Evolutionary conservation across 2,888 invertebrate species (phyloP), one percentile per base, ranked within the genome.

Genomic region (Drosophila helvetica): DNA sequence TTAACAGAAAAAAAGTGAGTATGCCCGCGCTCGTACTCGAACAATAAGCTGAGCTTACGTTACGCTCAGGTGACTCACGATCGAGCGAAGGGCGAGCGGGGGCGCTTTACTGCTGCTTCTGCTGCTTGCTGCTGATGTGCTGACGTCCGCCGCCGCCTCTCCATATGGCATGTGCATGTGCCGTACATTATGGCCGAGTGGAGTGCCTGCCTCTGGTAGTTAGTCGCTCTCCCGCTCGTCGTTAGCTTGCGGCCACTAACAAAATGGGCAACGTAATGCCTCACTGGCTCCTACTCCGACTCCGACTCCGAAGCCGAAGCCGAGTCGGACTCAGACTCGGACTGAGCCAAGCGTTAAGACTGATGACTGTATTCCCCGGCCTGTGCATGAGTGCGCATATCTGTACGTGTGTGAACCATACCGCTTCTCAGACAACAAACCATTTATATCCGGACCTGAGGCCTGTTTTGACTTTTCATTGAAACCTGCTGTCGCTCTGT

Each of bases 11-110:
- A 15, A 9, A 51, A 12, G 50, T 58, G 70, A 18, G 63, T 64
- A 48, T 58, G 47, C 17, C 45, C 59, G 71, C 50, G 46, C 63
- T 69, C 55, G 52, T 66, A 68, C 62, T 59, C 75, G 68, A 66
- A 75, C 84, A 79, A 79, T 79, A 78, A 78, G 77, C 81, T 81
- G 74, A 74, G 89, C 86, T 85, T 87, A 88, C 87, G 90, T 90
- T 90, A 87, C 89, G 90, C 90, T 90, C 89, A 87, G 90, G 86
- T 90, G 90, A 89, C 86, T 90, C 90, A 90, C 90, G 79, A 79
- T 58, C 69, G 61, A 64, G 54, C 63, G 64, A 79, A 78, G 81
- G 81, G 82, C 77, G 64, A 62, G 63, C 67, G 78, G 61, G 70
- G 78, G 78, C 75, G 74, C 65, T 55, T 47, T 46, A 52, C 67